phyloP scores from a whole-genome alignment of 2,888 invertebrate genomes.

The Mermis nigrescens region DNA sequence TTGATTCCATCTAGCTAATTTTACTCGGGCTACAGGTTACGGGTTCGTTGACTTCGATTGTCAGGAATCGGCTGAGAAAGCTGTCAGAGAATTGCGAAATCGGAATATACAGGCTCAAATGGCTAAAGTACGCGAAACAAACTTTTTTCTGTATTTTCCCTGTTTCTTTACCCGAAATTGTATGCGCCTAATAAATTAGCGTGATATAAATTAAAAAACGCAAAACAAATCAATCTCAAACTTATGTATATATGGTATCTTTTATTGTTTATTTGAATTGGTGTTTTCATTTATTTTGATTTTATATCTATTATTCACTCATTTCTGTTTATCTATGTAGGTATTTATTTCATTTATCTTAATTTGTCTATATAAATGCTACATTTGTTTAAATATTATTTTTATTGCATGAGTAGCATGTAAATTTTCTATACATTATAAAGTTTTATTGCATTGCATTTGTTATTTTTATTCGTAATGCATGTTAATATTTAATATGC shows the following conservation, averaged over 20 bases:
- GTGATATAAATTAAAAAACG: too few relatives aligned
- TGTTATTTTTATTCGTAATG: too few relatives aligned
- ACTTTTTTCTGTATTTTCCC: background rate
- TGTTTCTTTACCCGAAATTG: too few relatives aligned
- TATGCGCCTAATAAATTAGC: too few relatives aligned
- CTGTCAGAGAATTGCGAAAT: slow-evolving; percentile 86
- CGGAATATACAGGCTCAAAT: slow-evolving; percentile 98
- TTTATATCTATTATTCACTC: background rate
- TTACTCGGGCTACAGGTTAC: slow-evolving; percentile 70
- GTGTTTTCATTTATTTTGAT: background rate
- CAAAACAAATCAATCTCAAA: too few relatives aligned
- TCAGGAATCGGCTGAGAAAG: slow-evolving; percentile 80
- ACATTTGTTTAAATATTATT: background rate
- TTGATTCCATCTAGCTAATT: too few relatives aligned
- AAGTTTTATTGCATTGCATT: too few relatives aligned
- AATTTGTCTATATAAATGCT: background rate
- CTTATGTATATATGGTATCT: too few relatives aligned
- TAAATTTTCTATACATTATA: too few relatives aligned
- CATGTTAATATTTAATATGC: too few relatives aligned
- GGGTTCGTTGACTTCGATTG: slow-evolving; percentile 99
- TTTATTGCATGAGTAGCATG: too few relatives aligned
- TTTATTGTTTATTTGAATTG: too few relatives aligned
- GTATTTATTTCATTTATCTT: background rate
- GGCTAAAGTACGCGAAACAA: slow-evolving; percentile 50
- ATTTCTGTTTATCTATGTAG: background rate